Evolutionary conservation across 2,113 vertebrate genomes (phyloP).

Genomic region (Glareola pratincola): DNA sequence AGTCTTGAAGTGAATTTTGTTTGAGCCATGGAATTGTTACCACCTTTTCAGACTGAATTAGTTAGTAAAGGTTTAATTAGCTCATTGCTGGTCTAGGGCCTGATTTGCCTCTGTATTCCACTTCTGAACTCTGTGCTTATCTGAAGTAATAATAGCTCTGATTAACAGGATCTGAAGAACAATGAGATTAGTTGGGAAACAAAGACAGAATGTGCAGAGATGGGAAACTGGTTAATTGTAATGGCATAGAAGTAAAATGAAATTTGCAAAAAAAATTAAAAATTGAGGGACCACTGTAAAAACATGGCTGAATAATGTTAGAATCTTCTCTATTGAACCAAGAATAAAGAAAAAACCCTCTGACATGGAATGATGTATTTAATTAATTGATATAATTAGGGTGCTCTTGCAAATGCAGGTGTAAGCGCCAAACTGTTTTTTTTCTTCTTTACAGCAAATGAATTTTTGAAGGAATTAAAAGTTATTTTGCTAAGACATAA

Average conservation of each 20-base stretch:
- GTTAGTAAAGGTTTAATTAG: background rate
- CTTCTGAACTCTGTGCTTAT: background rate
- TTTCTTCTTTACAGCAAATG: background rate
- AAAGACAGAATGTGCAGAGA: background rate
- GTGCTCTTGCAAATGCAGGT: background rate
- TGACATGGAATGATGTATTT: background rate
- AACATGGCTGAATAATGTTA: background rate
- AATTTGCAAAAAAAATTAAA: background rate
- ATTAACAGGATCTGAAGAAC: constrained; percentile 8
- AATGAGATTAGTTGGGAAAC: background rate
- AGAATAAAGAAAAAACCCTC: background rate
- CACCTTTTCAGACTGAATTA: background rate
- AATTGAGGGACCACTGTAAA: background rate
- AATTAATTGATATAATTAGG: background rate
- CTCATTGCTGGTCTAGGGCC: background rate
- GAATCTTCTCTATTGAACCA: background rate
- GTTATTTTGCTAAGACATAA: background rate
- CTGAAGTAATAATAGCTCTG: constrained; percentile 15
- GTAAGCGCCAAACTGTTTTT: background rate
- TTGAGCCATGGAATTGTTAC: background rate
- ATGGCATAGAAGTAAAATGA: background rate
- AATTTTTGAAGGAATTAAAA: background rate
- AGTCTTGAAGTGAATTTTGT: background rate
- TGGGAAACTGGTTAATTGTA: constrained; percentile 11
- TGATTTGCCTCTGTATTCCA: background rate